Evolutionary conservation across 2,888 invertebrate species (phyloP).

Genomic region (Lasius fuliginosus): DNA sequence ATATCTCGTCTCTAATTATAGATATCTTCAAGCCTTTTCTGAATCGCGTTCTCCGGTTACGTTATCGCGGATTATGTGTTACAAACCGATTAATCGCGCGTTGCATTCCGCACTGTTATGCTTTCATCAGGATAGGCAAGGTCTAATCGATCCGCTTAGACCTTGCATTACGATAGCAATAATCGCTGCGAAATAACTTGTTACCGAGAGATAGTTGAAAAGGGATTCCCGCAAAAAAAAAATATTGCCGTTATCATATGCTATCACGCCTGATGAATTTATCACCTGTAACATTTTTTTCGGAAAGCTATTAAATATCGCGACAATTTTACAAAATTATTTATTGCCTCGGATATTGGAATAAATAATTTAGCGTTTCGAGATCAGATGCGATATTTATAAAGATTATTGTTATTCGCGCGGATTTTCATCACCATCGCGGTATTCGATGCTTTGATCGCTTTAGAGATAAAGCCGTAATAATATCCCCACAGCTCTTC

Average conservation of each 20-base stretch:
- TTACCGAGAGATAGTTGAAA: not conserved
- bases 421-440: not conserved
- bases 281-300: not conserved
- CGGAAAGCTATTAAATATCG: not conserved
- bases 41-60: not conserved
- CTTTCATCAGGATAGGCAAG: constrained; percentile 30
- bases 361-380: not conserved
- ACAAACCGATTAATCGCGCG: constrained; percentile 53
- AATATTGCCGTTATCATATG: not conserved
- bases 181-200: not conserved
- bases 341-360: not conserved
- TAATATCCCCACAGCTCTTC: constrained; percentile 90
- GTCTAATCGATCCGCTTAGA: constrained; percentile 61
- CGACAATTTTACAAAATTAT: not conserved
- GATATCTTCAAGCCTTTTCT: not conserved
- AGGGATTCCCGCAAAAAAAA: not conserved
- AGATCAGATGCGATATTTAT: not conserved
- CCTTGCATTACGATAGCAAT: constrained; percentile 10
- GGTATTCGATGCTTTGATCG: not conserved
- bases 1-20: constrained; percentile 7
- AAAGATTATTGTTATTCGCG: not conserved
- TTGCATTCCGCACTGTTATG: constrained; percentile 31
- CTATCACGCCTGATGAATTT: not conserved
- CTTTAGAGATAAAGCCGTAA: constrained; percentile 5
- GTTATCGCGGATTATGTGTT: constrained; percentile 51